phyloP scores from a whole-genome alignment of 2,113 vertebrate genomes.

The Corythornis madagascariensis region DNA sequence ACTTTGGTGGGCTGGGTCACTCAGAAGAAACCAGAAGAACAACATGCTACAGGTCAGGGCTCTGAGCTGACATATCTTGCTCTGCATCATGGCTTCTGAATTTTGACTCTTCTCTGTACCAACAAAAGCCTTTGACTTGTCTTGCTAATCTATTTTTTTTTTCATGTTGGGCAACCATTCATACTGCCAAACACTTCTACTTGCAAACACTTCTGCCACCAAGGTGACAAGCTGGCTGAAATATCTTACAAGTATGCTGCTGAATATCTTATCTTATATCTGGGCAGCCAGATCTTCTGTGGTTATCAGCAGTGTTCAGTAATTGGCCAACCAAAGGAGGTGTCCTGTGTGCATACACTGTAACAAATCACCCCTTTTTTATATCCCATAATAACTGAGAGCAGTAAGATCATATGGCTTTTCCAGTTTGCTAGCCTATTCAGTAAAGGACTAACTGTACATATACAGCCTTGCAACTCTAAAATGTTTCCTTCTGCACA shows the following conservation, averaged over 20 bases:
- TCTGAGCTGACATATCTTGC: neutral
- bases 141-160: neutral
- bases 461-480: neutral
- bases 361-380: neutral
- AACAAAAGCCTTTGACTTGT: neutral
- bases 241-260: neutral
- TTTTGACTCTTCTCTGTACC: neutral
- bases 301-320: neutral
- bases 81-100: neutral
- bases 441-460: neutral
- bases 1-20: conserved; percentile 85
- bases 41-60: conserved; percentile 63
- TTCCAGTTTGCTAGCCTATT: neutral
- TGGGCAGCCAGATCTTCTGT: neutral
- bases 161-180: neutral
- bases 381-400: neutral
- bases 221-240: neutral
- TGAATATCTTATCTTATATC: neutral
- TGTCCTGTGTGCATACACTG: neutral
- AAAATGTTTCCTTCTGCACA: neutral
- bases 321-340: neutral
- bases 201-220: neutral
- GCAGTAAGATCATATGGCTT: neutral
- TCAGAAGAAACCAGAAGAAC: conserved; percentile 71
- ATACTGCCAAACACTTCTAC: neutral